These are phyloP conservation scores for Ennomos erosarius DNA, from an alignment of 2,888 invertebrate genomes.

Conservation along the genomic window DNA sequence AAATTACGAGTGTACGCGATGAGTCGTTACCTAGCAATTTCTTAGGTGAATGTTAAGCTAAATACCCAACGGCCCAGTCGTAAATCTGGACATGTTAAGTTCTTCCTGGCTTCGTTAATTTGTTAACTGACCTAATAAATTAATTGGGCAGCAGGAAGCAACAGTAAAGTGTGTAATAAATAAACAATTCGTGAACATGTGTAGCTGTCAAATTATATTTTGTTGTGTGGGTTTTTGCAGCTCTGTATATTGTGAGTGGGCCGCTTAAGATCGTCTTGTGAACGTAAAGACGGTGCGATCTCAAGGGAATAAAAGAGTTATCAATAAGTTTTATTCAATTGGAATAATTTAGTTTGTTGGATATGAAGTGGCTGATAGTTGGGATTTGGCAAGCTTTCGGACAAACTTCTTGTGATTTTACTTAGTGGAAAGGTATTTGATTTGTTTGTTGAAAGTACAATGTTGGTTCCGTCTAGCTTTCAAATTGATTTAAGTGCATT, in stretches of 20 bases:
- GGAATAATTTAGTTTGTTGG: constrained; percentile 59
- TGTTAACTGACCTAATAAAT: constrained; percentile 75
- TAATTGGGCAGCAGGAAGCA: constrained; percentile 74
- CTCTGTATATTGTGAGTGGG: constrained; percentile 58
- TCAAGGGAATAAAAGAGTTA: constrained; percentile 74
- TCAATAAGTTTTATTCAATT: constrained; percentile 77
- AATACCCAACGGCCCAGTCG: constrained; percentile 47
- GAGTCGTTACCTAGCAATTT: constrained; percentile 24
- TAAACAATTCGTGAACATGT: constrained; percentile 65
- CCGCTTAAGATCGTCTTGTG: constrained; percentile 67
- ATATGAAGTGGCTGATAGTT: constrained; percentile 45
- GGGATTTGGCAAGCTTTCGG: constrained; percentile 50
- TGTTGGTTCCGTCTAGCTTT: too few species aligned
- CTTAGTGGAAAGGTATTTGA: constrained; percentile 21
- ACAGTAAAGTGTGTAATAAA: constrained; percentile 75
- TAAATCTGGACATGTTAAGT: constrained; percentile 65
- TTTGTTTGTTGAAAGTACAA: constrained; percentile 13
- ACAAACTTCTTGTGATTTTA: constrained; percentile 29
- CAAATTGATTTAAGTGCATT: too few species aligned
- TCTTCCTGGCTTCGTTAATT: constrained; percentile 76
- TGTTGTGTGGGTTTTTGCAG: constrained; percentile 53
- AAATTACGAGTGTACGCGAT: constrained; percentile 17
- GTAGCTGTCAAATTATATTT: constrained; percentile 64
- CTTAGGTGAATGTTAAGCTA: constrained; percentile 22
- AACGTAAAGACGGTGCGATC: constrained; percentile 74